Evolutionary conservation across 53 echinoderm and acorn worm genomes (phyloP).

Genomic region (Hippasteria phrygiana): DNA sequence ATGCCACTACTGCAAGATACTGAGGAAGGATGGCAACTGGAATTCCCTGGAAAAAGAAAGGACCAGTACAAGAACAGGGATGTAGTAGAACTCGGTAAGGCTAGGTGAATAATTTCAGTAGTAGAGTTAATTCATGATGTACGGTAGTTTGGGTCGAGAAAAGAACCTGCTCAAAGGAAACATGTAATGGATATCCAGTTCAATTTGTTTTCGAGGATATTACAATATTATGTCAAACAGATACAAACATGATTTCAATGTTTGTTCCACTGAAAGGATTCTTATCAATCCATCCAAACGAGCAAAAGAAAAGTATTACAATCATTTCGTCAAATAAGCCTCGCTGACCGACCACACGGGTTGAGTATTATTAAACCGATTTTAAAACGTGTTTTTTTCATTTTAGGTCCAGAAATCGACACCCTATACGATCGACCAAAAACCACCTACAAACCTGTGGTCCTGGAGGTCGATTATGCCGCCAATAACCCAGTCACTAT

Average conservation of each 20-base stretch:
- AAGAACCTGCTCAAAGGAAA: no score
- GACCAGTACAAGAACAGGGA: background rate
- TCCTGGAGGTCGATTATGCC: background rate
- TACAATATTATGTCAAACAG: no score
- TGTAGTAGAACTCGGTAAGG: background rate
- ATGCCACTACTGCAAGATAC: background rate
- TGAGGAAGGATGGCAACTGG: background rate
- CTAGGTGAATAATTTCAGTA: background rate
- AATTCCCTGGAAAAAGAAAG: background rate
- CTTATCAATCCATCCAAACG: no score
- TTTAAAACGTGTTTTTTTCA: background rate
- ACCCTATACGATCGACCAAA: background rate
- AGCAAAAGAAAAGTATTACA: no score
- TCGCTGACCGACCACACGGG: no score
- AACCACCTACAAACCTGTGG: background rate
- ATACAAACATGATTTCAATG: no score
- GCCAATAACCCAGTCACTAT: constrained; percentile 31
- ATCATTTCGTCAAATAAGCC: no score
- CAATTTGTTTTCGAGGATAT: no score
- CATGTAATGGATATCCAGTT: no score
- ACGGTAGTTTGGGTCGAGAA: no score
- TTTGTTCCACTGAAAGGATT: no score
- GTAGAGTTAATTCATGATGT: no score
- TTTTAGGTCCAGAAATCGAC: background rate
- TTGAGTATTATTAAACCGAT: background rate